phyloP scores from a whole-genome alignment of 2,113 vertebrate species.

The Corythoichthys haematopterus region DNA sequence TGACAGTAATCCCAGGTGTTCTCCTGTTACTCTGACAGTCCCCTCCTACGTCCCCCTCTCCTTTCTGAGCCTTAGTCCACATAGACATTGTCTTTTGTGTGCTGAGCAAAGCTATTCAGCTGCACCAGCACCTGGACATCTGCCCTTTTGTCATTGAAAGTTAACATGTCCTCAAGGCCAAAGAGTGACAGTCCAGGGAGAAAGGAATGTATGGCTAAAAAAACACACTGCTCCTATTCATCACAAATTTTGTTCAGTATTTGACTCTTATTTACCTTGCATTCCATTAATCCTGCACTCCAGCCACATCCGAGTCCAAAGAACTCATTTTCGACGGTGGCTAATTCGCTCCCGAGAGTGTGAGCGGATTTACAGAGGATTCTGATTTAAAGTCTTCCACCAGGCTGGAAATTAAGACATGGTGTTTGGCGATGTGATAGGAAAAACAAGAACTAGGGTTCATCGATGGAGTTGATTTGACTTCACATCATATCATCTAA shows the following conservation, averaged over 20 bases:
- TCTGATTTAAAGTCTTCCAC: constrained; percentile 21
- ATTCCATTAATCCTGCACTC: constrained; percentile 46
- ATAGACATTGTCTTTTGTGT: constrained; percentile 62
- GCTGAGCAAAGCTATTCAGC: constrained; percentile 67
- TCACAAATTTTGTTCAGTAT: background rate
- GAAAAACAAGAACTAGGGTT: background rate
- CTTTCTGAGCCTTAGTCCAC: constrained; percentile 46
- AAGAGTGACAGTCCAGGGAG: constrained; percentile 38
- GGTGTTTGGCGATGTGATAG: constrained; percentile 20
- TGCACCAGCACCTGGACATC: constrained; percentile 52
- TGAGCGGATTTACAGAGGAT: constrained; percentile 22
- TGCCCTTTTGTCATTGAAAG: constrained; percentile 69
- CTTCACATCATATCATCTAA: background rate
- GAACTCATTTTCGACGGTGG: constrained; percentile 46
- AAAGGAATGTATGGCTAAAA: background rate
- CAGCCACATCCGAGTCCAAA: constrained; percentile 32
- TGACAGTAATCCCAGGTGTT: constrained; percentile 69
- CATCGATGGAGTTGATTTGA: background rate
- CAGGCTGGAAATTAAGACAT: constrained; percentile 35
- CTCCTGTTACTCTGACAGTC: constrained; percentile 59
- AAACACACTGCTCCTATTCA: background rate
- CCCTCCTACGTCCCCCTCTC: constrained; percentile 20
- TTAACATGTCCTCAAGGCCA: constrained; percentile 40
- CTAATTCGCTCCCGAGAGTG: constrained; percentile 28
- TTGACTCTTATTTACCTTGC: constrained; percentile 39